Percentiles rank a stretch among this genome's conserved stretches.
Evolutionary conservation across 2,888 invertebrate genomes (phyloP).

Genomic region (Cataglyphis livida): DNA sequence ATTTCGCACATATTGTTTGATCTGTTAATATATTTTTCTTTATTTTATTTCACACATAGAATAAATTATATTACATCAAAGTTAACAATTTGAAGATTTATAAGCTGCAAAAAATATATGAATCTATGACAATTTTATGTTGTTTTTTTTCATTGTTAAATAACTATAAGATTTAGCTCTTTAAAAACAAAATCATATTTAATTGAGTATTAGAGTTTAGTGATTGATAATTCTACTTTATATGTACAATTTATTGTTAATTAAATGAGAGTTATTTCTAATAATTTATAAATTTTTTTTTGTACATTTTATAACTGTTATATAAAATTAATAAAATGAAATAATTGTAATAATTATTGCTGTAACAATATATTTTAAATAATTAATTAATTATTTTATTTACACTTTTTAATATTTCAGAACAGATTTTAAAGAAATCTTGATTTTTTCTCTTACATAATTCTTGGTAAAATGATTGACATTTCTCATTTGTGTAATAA

Average conservation of each 20-base stretch:
- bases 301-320: background rate
- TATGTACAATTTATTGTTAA: background rate
- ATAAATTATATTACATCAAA: background rate
- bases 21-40: background rate
- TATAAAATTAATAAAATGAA: background rate
- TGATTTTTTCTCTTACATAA: background rate
- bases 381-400: background rate
- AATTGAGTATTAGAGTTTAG: background rate
- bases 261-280: background rate
- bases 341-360: constrained; percentile 4
- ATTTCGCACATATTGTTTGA: background rate
- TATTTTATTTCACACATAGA: background rate
- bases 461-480: constrained; percentile 6
- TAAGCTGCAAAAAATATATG: background rate
- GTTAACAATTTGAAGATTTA: background rate
- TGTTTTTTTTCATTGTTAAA: background rate
- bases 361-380: background rate
- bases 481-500: constrained; percentile 38
- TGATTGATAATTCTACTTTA: background rate
- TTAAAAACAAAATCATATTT: background rate
- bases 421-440: background rate
- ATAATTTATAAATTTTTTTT: background rate
- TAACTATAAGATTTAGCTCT: background rate
- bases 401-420: background rate
- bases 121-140: background rate